Percentiles rank a stretch among this genome's conserved stretches.
Conservation (phyloP, 2,113 vertebrate species). For the Melanostigma gelatinosum region DNA sequence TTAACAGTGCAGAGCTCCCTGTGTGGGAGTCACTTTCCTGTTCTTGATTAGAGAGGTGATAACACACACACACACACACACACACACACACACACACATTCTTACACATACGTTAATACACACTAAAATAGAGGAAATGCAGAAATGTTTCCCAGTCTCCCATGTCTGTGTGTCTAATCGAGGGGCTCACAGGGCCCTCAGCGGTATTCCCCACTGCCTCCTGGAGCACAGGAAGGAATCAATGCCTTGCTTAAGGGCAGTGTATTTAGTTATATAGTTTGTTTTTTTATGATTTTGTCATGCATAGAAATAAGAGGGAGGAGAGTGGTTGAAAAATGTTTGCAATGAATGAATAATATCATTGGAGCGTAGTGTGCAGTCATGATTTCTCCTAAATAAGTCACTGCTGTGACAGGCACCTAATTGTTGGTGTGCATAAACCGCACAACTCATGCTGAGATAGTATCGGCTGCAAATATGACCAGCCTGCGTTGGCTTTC, state of each 20-base stretch:
- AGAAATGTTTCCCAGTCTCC: slow-evolving; percentile 71
- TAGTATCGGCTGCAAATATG: background rate
- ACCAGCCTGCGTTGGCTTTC: background rate
- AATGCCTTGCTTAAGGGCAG: slow-evolving; percentile 28
- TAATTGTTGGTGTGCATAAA: background rate
- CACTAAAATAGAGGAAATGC: slow-evolving; percentile 68
- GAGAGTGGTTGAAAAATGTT: background rate
- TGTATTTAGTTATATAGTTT: background rate
- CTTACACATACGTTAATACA: slow-evolving; percentile 32
- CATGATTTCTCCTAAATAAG: background rate
- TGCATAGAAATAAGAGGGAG: background rate
- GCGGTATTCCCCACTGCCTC: slow-evolving; percentile 40
- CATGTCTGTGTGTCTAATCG: slow-evolving; percentile 66
- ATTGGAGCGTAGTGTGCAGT: background rate
- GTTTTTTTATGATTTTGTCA: background rate
- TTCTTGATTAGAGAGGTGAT: slow-evolving; percentile 69
- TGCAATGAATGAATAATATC: background rate
- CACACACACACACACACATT: slow-evolving; percentile 24
- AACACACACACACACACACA: slow-evolving; percentile 47
- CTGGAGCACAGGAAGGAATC: slow-evolving; percentile 43
- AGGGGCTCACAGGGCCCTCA: slow-evolving; percentile 10
- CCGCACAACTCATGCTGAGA: background rate
- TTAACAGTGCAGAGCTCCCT: slow-evolving; percentile 46
- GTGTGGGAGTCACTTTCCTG: slow-evolving; percentile 71
- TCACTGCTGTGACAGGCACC: background rate